Percentiles rank a stretch among this genome's conserved stretches.
phyloP scores from a whole-genome alignment of 1,140 invertebrate species.

The Calliphora vicina region DNA sequence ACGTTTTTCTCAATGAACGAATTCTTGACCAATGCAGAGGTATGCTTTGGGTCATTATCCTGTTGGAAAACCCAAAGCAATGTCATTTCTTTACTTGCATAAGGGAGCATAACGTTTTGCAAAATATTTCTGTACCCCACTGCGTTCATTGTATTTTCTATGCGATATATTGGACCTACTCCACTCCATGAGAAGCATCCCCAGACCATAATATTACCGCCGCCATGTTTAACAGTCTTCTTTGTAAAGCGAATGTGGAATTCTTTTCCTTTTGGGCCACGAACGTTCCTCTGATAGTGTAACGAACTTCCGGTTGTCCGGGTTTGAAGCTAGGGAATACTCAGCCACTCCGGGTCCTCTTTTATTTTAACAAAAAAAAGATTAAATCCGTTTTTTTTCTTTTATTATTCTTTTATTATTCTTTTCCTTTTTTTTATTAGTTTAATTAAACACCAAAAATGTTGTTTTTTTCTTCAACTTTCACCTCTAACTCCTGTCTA shows the following conservation, averaged over 20 bases:
- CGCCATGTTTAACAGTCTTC: background rate
- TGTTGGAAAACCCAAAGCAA: background rate
- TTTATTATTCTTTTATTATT: background rate
- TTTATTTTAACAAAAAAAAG: no score
- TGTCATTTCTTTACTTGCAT: background rate
- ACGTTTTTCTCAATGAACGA: background rate
- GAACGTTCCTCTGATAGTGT: background rate
- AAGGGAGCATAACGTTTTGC: background rate
- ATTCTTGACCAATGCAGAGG: background rate
- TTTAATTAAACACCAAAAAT: no score
- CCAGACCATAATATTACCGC: background rate
- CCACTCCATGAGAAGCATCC: background rate
- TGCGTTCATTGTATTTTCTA: background rate
- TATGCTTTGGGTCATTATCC: background rate
- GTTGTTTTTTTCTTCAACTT: background rate
- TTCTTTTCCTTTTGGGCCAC: background rate
- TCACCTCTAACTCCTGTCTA: no score
- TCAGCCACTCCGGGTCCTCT: no score
- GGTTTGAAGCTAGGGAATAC: no score
- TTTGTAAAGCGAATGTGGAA: background rate
- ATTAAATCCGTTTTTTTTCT: no score
- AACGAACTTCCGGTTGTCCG: no score
- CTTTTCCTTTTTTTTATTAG: background rate
- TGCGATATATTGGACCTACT: background rate
- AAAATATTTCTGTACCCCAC: background rate